A percentile compares a stretch with the other conserved stretches of the same genome.
phyloP scores from a whole-genome alignment of 2,888 invertebrate genomes.

The Tipula helvola region DNA sequence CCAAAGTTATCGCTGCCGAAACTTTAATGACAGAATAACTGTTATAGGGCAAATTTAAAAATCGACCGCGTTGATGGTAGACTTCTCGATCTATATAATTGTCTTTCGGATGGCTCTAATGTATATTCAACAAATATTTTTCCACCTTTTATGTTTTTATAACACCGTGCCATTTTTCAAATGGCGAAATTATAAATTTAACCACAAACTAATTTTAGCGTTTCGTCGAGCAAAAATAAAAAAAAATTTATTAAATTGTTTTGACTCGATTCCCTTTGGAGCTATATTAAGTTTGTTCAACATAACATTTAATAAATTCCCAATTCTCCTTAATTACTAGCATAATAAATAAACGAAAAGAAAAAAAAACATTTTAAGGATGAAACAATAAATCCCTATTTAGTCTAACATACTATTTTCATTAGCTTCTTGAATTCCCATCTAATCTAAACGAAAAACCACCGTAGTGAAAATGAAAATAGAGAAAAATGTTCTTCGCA shows the following conservation, averaged over 20 bases:
- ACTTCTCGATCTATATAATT: no score
- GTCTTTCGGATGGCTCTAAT: no score
- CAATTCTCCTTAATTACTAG: background rate
- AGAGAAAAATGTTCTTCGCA: background rate
- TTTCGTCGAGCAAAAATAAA: background rate
- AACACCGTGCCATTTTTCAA: no score
- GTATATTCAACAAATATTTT: no score
- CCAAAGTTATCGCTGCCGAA: no score
- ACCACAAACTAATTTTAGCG: background rate
- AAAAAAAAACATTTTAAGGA: background rate
- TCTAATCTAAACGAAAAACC: background rate
- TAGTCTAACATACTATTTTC: background rate
- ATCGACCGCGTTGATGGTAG: no score
- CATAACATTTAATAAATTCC: background rate
- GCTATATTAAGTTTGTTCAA: background rate
- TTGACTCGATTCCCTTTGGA: background rate
- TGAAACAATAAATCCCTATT: background rate
- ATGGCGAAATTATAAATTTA: background rate
- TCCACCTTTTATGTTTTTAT: no score
- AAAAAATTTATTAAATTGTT: background rate
- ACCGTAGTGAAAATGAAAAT: background rate
- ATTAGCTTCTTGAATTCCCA: conserved; percentile 4
- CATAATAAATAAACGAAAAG: background rate
- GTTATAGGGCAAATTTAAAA: no score
- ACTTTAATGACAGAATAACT: no score